Evolutionary conservation across 2,797 vertebrate species (phyloP).

Genomic region (Podargus strigoides): DNA sequence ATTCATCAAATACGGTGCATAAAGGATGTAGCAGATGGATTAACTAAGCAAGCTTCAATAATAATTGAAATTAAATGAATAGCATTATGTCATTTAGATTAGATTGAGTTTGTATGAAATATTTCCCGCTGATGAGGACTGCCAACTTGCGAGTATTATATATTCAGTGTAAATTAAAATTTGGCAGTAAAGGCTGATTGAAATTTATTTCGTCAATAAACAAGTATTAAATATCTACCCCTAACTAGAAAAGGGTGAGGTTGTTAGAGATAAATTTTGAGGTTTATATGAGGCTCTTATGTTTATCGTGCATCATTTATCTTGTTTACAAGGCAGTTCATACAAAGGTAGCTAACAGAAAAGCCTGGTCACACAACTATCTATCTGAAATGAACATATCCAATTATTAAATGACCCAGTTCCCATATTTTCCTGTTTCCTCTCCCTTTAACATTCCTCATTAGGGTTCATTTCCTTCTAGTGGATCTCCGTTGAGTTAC

Average conservation of each 20-base stretch:
- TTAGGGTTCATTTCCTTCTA: neutral
- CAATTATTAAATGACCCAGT: neutral
- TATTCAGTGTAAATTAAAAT: neutral
- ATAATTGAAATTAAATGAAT: neutral
- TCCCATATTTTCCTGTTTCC: neutral
- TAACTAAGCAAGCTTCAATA: neutral
- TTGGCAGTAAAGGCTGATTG: neutral
- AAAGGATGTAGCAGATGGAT: neutral
- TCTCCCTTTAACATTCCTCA: neutral
- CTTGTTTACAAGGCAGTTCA: neutral
- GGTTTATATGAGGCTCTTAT: neutral
- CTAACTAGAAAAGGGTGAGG: neutral
- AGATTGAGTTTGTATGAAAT: neutral
- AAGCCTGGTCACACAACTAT: neutral
- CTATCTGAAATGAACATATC: neutral
- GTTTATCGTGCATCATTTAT: neutral
- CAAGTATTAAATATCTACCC: neutral
- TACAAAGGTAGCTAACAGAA: neutral
- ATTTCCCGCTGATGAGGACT: neutral
- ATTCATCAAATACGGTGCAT: neutral
- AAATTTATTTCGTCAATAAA: constrained; percentile 14
- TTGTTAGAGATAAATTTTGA: neutral
- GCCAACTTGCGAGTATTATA: neutral
- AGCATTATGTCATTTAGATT: neutral
- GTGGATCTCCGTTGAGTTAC: neutral